A percentile compares a stretch with the other conserved stretches of the same genome.
Evolutionary conservation across 2,888 invertebrate species (phyloP).

Genomic region (Andrena trimmerana): DNA sequence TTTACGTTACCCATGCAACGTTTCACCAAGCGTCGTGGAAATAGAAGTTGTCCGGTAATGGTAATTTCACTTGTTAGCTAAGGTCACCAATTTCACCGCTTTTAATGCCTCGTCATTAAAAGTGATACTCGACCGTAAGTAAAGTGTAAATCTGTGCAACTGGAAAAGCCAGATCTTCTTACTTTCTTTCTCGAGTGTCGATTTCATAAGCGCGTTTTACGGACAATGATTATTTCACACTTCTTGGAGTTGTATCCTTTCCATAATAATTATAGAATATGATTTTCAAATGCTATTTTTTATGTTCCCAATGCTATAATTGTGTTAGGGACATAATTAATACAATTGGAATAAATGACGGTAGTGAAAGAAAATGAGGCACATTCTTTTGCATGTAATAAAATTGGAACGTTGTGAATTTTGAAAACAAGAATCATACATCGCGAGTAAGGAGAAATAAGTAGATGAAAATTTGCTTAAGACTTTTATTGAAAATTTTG

Average conservation of each 20-base stretch:
- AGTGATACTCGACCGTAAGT: not conserved
- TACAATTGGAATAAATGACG: too few relatives aligned
- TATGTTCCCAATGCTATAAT: too few relatives aligned
- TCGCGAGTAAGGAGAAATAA: too few relatives aligned
- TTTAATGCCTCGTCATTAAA: not conserved
- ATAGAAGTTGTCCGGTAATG: slow-evolving; percentile 45
- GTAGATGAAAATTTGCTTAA: too few relatives aligned
- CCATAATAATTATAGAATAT: not conserved
- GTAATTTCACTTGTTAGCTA: slow-evolving; percentile 62
- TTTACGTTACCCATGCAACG: slow-evolving; percentile 57
- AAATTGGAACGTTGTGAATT: too few relatives aligned
- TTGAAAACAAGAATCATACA: too few relatives aligned
- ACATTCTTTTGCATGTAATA: too few relatives aligned
- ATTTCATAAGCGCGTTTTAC: not conserved
- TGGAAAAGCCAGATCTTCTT: slow-evolving; percentile 20
- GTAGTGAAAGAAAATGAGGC: too few relatives aligned
- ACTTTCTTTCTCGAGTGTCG: slow-evolving; percentile 20
- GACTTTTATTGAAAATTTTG: not conserved
- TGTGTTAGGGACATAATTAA: too few relatives aligned
- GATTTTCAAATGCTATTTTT: too few relatives aligned
- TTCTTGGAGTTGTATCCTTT: not conserved
- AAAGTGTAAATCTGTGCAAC: slow-evolving; percentile 8
- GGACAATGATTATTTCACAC: not conserved
- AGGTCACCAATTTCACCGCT: slow-evolving; percentile 53
- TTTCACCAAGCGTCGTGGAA: slow-evolving; percentile 42